Evolutionary conservation across 2,113 vertebrate genomes (phyloP).

Genomic region (Rhinopomastus cyanomelas): DNA sequence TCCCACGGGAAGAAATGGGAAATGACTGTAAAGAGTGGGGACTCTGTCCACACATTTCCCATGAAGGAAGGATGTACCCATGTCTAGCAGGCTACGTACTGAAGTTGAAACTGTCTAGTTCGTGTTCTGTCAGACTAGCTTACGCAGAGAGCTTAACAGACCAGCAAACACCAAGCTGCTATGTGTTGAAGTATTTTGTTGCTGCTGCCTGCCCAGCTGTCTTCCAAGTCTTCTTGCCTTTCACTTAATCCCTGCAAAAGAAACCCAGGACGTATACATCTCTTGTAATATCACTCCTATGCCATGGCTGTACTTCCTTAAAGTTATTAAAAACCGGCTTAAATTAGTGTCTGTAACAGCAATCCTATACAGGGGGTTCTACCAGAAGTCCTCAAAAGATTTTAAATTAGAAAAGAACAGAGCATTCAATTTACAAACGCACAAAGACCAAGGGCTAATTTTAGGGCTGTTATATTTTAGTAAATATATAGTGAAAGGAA

Average conservation of each 20-base stretch:
- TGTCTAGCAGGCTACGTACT: neutral
- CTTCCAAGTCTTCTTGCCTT: neutral
- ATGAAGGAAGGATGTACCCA: neutral
- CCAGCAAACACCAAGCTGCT: neutral
- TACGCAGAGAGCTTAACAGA: neutral
- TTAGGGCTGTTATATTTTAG: neutral
- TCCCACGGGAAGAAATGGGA: neutral
- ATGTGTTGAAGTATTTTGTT: neutral
- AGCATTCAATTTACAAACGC: neutral
- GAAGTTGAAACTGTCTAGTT: neutral
- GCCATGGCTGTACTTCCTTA: neutral
- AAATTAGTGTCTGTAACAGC: neutral
- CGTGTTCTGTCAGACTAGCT: neutral
- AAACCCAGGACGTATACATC: neutral
- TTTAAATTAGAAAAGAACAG: neutral
- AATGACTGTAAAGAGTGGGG: neutral
- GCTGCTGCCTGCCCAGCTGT: neutral
- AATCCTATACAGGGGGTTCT: neutral
- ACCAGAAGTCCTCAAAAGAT: neutral
- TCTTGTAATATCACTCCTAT: neutral
- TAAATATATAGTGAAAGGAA: neutral
- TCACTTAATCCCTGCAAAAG: neutral
- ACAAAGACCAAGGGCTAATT: neutral
- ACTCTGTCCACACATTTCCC: rapidly evolving
- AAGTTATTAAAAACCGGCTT: neutral